Evolutionary conservation across 2,888 invertebrate genomes (phyloP), one percentile per base, ranked within the genome.

Genomic region (Scrobipalpa costella): DNA sequence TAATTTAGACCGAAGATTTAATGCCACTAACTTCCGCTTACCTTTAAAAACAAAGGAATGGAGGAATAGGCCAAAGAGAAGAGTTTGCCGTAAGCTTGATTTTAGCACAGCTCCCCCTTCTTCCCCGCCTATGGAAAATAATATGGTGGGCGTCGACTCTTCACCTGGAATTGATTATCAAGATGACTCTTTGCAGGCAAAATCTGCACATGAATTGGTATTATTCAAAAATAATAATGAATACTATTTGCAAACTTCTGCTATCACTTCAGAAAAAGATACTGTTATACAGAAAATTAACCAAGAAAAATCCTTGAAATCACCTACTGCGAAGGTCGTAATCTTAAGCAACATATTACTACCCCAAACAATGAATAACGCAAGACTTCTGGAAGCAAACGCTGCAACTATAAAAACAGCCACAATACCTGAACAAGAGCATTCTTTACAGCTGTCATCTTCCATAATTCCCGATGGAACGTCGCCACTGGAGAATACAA

Each of bases 251-350:
- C 47, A 47, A 47, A 47, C 7, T 47, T 47, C 17, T 47, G 13
- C 2, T 7, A 13, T 2, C 15, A 47, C 13, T 15, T n/a, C 7
- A n/a, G 6, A 11, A 11, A 47, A 47, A n/a, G 8, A 47, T 15
- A 47, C 47, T 17, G 17, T 15, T 17, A 11, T 47, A 13, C n/a
- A 47, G n/a, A 17, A 13, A 11, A 47, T 7, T 47, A n/a, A 15
- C 17, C 47, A 47, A 47, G 15, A 47, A 47, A 64, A 62, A 60
- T 62, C 59, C 13, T 64, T 40, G n/a, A 62, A 55, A 40, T 61
- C 47, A 8, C 38, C 38, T 38, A 9, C 38, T 11, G 38, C 38
- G 38, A 38, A 38, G 38, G 38, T 38, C 7, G 47, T 47, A 11
- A 47, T 47, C 47, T 47, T 47, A 47, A 44, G 44, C 44, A 44